Evolutionary conservation across 2,113 vertebrate species (phyloP), one percentile per base, ranked within the genome.

Genomic region (Ptilonorhynchus violaceus): DNA sequence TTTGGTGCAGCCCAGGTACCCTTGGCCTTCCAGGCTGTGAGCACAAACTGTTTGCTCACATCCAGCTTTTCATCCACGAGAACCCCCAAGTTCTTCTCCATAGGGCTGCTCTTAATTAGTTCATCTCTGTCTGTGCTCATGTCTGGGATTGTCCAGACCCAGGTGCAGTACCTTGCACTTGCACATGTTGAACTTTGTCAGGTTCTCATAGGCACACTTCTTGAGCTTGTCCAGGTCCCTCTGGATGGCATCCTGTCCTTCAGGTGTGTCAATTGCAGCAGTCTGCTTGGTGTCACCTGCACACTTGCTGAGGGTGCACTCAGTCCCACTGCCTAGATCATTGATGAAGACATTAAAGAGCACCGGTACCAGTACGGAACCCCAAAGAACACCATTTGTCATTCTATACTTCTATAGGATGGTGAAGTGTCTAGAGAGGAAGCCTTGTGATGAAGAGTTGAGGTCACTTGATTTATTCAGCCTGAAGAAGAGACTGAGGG

Each of bases 41-140:
- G 30, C 1, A 0, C 23, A 28, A 75, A 64, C 28, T 22, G 0
- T 2, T 74, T 23, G 23, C 10, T 47, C 41, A 64, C 18, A 64
- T 39, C 11, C 23, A 47, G 41, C 7, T 27, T 33, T 46, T 33
- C 23, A 19, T 10, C 41, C 69, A 64, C 33, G 12, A 47, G 23
- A 74, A 55, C 41, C 47, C 9, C 6, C 41, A n/a, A 64, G 23
- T 8, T 39, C 49, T 55, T 39, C n/a, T 64, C 58, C 1, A 0
- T 6, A 73, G 18, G n/a, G 2, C 49, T 64, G 15, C 1, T 55
- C 18, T 28, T 1, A 27, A 33, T 46, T 2, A 85, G 0, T 23
- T 47, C 28, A 64, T 11, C 41, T 55, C 33, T 1, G 0, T 27
- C 47, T 2, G 49, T 39, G 33, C 3, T 55, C 27, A 46, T 46